phyloP scores from a whole-genome alignment of 2,888 invertebrate species.

The Spodoptera exigua region DNA sequence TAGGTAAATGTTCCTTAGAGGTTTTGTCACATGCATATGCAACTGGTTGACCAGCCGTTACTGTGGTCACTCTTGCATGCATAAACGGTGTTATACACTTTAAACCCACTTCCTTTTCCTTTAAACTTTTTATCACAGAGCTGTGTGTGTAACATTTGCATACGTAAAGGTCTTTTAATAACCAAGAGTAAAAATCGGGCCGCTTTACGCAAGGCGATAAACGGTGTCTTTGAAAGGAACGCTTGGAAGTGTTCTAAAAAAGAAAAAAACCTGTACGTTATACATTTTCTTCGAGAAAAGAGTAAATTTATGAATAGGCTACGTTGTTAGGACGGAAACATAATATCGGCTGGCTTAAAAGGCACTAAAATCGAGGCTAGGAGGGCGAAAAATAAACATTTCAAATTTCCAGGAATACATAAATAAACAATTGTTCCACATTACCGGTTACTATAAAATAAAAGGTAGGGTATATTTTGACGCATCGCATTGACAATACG shows the following conservation, averaged over 20 bases:
- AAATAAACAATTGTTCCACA: conserved; percentile 17
- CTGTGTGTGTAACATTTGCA: conserved; percentile 23
- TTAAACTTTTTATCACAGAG: conserved; percentile 35
- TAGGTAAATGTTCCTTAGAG: background rate
- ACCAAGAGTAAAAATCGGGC: too few species aligned
- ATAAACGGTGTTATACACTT: conserved; percentile 34
- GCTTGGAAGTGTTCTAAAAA: too few species aligned
- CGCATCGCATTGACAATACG: conserved; percentile 51
- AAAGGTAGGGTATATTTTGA: conserved; percentile 36
- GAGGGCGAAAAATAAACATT: conserved; percentile 9
- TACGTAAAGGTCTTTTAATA: conserved; percentile 6
- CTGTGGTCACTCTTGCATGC: conserved; percentile 37
- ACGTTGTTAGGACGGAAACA: background rate
- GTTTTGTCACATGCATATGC: conserved; percentile 34
- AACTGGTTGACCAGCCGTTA: conserved; percentile 28
- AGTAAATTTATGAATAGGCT: too few species aligned
- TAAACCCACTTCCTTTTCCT: conserved; percentile 45
- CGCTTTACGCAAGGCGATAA: too few species aligned
- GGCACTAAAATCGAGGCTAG: conserved; percentile 2
- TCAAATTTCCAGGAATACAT: conserved; percentile 16
- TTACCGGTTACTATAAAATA: conserved; percentile 44
- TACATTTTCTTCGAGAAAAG: too few species aligned
- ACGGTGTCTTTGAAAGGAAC: too few species aligned
- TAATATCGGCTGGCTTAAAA: background rate
- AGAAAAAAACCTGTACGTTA: too few species aligned